Conservation (phyloP, 2,888 invertebrate genomes). For the Ectropis crepuscularia region DNA sequence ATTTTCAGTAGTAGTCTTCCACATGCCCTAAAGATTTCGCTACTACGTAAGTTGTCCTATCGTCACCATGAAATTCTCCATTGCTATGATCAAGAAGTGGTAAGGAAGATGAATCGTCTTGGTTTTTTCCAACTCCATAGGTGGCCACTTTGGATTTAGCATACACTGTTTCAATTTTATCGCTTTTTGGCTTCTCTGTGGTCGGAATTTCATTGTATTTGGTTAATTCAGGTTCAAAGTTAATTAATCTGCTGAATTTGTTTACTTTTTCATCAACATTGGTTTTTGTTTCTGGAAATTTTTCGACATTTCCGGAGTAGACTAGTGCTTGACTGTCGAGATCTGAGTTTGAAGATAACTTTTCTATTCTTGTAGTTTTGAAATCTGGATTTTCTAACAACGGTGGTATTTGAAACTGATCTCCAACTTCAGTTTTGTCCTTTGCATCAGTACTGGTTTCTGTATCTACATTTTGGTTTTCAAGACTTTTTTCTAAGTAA, state of each 20-base stretch:
- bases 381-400: constrained; percentile 64
- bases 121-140: constrained; percentile 48
- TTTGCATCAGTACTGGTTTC: neutral
- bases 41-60: constrained; percentile 43
- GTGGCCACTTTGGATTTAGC: constrained; percentile 70
- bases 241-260: constrained; percentile 30
- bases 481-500: constrained; percentile 18
- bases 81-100: constrained; percentile 16
- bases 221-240: constrained; percentile 27
- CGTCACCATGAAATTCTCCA: constrained; percentile 35
- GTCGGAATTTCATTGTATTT: constrained; percentile 31
- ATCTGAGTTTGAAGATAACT: constrained; percentile 2
- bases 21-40: constrained; percentile 49
- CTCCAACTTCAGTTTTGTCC: constrained; percentile 37
- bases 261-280: constrained; percentile 45
- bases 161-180: constrained; percentile 62
- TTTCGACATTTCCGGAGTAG: constrained; percentile 14
- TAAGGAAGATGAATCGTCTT: constrained; percentile 14
- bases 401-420: constrained; percentile 57
- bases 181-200: constrained; percentile 24
- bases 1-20: constrained; percentile 35
- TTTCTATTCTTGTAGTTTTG: constrained; percentile 59
- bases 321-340: neutral
- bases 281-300: constrained; percentile 26
- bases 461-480: constrained; percentile 7